Evolutionary conservation across 2,888 invertebrate species (phyloP).

Genomic region (Phalera bucephala): DNA sequence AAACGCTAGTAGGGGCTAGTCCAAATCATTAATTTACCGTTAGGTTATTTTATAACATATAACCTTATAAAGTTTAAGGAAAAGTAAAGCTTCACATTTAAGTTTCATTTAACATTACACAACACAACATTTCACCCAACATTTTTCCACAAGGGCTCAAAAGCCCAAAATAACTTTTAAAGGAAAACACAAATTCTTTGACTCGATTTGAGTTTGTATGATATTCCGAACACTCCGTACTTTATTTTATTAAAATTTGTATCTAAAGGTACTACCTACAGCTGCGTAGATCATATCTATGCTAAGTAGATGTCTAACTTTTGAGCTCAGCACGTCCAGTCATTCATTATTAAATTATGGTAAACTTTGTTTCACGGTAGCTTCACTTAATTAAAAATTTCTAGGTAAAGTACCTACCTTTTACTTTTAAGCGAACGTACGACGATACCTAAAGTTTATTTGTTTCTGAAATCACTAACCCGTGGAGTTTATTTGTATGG

Average conservation of each 20-base stretch:
- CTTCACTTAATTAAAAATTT: slow-evolving; percentile 32
- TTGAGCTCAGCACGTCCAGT: slow-evolving; percentile 14
- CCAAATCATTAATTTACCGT: too few species aligned
- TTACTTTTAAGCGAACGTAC: slow-evolving; percentile 17
- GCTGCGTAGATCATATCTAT: slow-evolving; percentile 17
- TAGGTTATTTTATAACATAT: too few species aligned
- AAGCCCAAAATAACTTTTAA: slow-evolving; percentile 13
- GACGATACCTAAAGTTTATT: slow-evolving; percentile 16
- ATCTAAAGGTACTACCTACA: slow-evolving; percentile 5
- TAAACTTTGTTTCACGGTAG: slow-evolving; percentile 21
- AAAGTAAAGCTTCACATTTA: too few species aligned
- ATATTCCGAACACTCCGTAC: slow-evolving; percentile 4
- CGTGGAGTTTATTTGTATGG: slow-evolving; percentile 2
- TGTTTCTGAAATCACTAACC: slow-evolving; percentile 12
- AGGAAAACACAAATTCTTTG: slow-evolving; percentile 14
- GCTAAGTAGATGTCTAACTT: slow-evolving; percentile 21
- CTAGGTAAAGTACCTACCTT: slow-evolving; percentile 15
- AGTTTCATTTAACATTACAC: too few species aligned
- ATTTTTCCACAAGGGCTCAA: slow-evolving; percentile 8
- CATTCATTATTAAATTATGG: slow-evolving; percentile 28
- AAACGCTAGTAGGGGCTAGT: too few species aligned
- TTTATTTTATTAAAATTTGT: slow-evolving; percentile 14
- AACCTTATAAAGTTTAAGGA: too few species aligned
- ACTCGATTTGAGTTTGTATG: slow-evolving; percentile 13
- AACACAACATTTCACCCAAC: too few species aligned